Base-by-base conservation (phyloP, 37 sponge, comb jelly and placozoan genomes). In the Crambe crambe region DNA sequence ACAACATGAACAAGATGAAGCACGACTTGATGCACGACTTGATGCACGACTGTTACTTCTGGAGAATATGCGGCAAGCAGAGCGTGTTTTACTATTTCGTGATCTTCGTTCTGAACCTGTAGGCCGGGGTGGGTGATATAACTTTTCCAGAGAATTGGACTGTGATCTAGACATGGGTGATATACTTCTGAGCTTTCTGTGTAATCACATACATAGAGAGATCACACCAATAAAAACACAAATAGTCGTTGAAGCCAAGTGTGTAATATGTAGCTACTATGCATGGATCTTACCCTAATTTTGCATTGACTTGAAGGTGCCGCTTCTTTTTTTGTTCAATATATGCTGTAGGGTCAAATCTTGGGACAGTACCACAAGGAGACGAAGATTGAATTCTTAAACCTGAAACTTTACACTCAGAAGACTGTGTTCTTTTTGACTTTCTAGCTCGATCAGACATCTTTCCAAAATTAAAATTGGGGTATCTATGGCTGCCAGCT, bases 271-370 rank as follows among this genome's bases (percentile, higher is more conserved):
- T 54, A 18, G 10, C 17, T 54, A 20, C 10, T 18, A n/a, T n/a
- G n/a, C n/a, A n/a, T n/a, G n/a, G n/a, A n/a, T n/a, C 87, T 57
- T 20, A 86, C 83, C 81, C 78, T 42, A 87, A 27, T 58, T 47
- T 76, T 12, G 36, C 30, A 30, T 89, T 51, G 0, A 67, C 42
- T 36, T 95, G 87, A 37, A 73, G 32, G 27, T 89, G 95, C 29
- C 60, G 44, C 35, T 69, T 78, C n/a, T 35, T 39, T 68, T 89
- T 95, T 39, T 47, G 75, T 34, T 85, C 41, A n/a, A 95, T 75
- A 43, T 89, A 93, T 2, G 95, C 92, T 42, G 93, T 90, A 20
- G 95, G 95, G 39, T 94, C 88, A 87, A 94, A 94, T 42, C 89
- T 36, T 21, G 90, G 75, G 26, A 63, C 43, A 42, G 51, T n/a